phyloP scores from a whole-genome alignment of 2,797 vertebrate genomes.

The Anabacerthia variegaticeps region DNA sequence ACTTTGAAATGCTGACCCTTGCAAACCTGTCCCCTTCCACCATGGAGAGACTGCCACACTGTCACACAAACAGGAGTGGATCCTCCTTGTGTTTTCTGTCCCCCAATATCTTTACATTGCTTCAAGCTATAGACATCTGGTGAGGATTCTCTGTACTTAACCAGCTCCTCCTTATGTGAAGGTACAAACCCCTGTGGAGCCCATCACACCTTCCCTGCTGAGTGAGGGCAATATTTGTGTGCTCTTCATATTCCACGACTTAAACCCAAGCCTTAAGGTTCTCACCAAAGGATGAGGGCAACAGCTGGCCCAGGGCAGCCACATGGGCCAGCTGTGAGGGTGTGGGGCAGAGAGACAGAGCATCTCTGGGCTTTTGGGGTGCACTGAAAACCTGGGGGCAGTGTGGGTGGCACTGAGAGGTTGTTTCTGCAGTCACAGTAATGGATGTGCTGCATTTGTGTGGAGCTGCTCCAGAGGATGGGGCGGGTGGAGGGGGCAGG shows the following conservation, averaged over 20 bases:
- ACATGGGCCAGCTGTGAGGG: neutral
- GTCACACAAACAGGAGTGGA: neutral
- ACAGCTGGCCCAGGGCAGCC: neutral
- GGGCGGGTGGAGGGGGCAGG: neutral
- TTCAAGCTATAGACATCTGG: neutral
- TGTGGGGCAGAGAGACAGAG: neutral
- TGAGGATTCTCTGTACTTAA: neutral
- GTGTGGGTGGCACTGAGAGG: neutral
- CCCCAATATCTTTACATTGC: neutral
- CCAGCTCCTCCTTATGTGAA: neutral
- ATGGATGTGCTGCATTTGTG: rapidly evolving
- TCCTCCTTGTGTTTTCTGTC: neutral
- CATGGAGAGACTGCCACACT: neutral
- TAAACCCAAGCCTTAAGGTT: neutral
- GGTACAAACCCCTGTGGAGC: neutral
- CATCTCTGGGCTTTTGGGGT: neutral
- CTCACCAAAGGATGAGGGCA: neutral
- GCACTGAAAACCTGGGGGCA: neutral
- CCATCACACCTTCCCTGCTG: neutral
- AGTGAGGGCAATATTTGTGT: neutral
- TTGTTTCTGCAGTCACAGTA: neutral
- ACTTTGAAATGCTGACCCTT: neutral
- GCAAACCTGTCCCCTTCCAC: neutral
- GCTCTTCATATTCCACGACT: neutral
- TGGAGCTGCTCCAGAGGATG: neutral